Base-by-base conservation (phyloP, 2,888 invertebrate genomes). In the Minunthozetes semirufus region DNA sequence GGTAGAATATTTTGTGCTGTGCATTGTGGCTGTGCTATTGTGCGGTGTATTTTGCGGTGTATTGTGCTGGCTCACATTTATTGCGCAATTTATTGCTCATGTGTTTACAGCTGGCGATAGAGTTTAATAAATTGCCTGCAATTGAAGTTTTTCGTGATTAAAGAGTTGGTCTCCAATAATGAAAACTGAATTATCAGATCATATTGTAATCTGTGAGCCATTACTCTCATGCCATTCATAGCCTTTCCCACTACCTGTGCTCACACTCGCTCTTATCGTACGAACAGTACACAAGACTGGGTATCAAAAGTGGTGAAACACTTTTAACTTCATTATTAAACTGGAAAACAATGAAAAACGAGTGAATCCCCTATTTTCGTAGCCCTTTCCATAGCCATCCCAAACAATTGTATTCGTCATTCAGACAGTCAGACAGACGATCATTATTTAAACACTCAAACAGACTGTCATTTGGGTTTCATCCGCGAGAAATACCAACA, bases 131-230 rank as follows among this genome's bases (percentile, higher is more conserved):
- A 68, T 68, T 5, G 68, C 15, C 22, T 19, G 68, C 15, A 68
- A 66, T 38, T 38, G 38, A 15, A 38, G 15, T 38, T 38, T 66
- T 66, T 68, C 68, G 68, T 68, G 68, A 68, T 38, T 8, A 42
- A 68, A 68, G 68, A 68, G 68, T 68, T 68, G 68, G 42, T 38
- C 38, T n/a, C 46, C 68, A 68, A 38, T 68, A 68, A 68, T 25
- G 19, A 56, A 56, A 56, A 56, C 22, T 11, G 6, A 56, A 56
- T 56, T 56, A 56, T 56, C 56, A 56, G 56, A 56, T 56, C 56
- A 56, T 56, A 22, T 25, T 22, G 22, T 56, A 56, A 56, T 56
- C 22, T 56, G 56, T 56, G 19, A 56, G 56, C 56, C 56, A 56
- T 56, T 25, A 56, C 25, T 56, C 56, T 56, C 56, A 19, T 50